phyloP scores from a whole-genome alignment of 2,797 vertebrate species.

The Enteromius paludinosus region DNA sequence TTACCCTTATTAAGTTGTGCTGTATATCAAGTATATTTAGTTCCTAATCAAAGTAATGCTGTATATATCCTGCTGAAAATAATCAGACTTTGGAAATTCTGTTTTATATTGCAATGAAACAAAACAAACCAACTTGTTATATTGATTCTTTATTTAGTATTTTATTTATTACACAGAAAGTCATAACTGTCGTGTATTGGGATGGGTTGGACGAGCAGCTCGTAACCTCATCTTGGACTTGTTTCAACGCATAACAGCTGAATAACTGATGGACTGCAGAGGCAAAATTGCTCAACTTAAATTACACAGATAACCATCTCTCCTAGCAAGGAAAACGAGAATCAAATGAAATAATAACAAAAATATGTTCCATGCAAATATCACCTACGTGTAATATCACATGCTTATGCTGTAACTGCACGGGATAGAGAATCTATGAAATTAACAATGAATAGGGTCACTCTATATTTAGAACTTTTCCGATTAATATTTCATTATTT shows the following conservation, averaged over 20 bases:
- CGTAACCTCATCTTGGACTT: not conserved
- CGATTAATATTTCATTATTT: constrained; percentile 81
- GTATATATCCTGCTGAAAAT: not conserved
- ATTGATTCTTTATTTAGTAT: not conserved
- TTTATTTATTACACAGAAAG: not conserved
- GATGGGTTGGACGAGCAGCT: not conserved
- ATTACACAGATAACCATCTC: not conserved
- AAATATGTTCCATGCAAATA: not conserved
- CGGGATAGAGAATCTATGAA: constrained; percentile 9
- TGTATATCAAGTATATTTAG: not conserved
- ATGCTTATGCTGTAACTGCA: not conserved
- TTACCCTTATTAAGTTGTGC: not conserved
- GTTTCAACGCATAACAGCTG: not conserved
- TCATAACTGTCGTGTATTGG: not conserved
- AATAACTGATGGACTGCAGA: constrained; percentile 3
- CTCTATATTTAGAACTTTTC: constrained; percentile 77
- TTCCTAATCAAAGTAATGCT: not conserved
- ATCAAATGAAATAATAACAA: not conserved
- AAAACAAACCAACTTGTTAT: not conserved
- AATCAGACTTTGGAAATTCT: not conserved
- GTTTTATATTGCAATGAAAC: not conserved
- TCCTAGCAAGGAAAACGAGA: not conserved
- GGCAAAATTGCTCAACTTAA: not conserved
- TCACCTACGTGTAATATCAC: not conserved
- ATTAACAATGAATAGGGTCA: constrained; percentile 38